phyloP scores from a whole-genome alignment of 2,113 vertebrate species.

The Sus scrofa region DNA sequence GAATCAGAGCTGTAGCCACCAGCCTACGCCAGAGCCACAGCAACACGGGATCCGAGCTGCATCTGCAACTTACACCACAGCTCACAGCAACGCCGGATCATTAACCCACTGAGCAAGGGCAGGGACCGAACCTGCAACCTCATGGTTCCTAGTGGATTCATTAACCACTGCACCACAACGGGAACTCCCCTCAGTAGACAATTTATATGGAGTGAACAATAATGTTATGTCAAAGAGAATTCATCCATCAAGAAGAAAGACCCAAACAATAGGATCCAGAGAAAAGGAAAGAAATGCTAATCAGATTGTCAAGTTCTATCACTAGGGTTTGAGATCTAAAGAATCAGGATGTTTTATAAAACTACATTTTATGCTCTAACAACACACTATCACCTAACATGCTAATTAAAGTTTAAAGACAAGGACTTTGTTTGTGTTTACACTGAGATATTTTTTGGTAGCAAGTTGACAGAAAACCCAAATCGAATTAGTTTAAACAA shows the following conservation, averaged over 20 bases:
- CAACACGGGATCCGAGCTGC: too few relatives aligned
- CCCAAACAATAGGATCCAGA: background rate
- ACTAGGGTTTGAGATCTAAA: background rate
- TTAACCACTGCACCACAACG: too few relatives aligned
- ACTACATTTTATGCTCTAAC: background rate
- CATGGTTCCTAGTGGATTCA: too few relatives aligned
- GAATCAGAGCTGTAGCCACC: too few relatives aligned
- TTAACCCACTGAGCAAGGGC: too few relatives aligned
- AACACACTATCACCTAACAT: background rate
- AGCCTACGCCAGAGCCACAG: too few relatives aligned
- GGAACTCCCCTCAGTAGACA: background rate
- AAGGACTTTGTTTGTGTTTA: background rate
- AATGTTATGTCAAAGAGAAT: background rate
- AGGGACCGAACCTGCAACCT: too few relatives aligned
- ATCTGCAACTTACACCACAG: too few relatives aligned
- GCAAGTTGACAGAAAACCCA: background rate
- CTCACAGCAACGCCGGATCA: too few relatives aligned
- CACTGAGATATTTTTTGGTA: background rate
- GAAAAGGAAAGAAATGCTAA: background rate
- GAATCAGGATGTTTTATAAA: background rate
- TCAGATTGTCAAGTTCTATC: background rate
- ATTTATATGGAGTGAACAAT: background rate
- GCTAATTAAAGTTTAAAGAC: background rate
- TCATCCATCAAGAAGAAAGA: background rate
- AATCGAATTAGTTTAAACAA: conserved; percentile 4